Base-by-base conservation (phyloP, 2,113 vertebrate species). In the Lanius ludovicianus region DNA sequence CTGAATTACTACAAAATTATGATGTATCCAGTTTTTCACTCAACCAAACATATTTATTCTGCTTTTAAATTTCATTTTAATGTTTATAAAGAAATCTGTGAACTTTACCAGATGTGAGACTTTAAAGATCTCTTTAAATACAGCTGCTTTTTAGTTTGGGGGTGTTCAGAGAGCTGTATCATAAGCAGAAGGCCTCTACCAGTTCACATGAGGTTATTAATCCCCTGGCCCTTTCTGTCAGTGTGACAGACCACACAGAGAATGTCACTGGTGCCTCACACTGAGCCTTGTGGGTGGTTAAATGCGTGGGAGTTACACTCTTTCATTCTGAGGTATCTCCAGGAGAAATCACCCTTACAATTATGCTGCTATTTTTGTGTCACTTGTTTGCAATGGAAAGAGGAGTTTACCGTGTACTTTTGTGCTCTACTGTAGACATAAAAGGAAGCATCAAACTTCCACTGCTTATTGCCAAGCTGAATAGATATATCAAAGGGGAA, bases 401-500 rank as follows among this genome's bases (percentile, higher is more conserved):
- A 93, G 93, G 95, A 92, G 90, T 95, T 96, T 90, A 96, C 95
- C 60, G 0, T 62, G 96, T 95, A 94, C 90, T 97, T 96, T 93
- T 94, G 64, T 84, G 88, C 84, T 86, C 83, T 92, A 35, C 64
- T 87, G 60, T 70, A 86, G 86, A 89, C 92, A 94, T 78, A 93
- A 96, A 97, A 96, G 96, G 96, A 96, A 96, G 92, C 79, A 62
- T 71, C 83, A 95, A 92, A 95, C 93, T 96, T 96, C 96, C 90
- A 95, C 92, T 84, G 81, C 87, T 84, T 94, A 87, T 93, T 95
- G 83, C 73, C 92, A 96, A 93, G 90, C 49, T 68, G 81, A 93
- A 95, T 68, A 96, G 85, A 90, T 85, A 81, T 84, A 89, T 75
- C 3, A 2, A 95, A 90, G 95, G 96, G 96, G 86, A 97, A 97